A percentile compares a stretch with the other conserved stretches of the same genome.
Evolutionary conservation across 2,113 vertebrate species (phyloP).

Genomic region (Lophotis ruficrista): DNA sequence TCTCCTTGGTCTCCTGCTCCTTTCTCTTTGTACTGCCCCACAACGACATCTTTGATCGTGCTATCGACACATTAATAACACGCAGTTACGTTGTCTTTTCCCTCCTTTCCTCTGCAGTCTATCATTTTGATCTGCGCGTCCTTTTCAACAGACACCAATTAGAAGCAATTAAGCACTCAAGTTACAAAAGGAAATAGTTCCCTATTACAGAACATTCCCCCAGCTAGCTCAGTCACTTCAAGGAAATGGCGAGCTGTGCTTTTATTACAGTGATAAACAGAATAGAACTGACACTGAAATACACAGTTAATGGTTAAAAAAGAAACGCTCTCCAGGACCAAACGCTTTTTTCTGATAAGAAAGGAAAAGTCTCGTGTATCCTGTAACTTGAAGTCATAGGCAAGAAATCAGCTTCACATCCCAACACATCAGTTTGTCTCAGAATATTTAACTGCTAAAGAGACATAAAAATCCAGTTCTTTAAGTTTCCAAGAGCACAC

Average conservation of each 20-base stretch:
- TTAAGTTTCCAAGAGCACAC: neutral
- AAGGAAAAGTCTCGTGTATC: neutral
- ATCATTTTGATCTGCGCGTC: neutral
- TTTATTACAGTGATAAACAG: neutral
- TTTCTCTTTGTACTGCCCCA: neutral
- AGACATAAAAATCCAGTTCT: neutral
- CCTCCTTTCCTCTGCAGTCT: neutral
- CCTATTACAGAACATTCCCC: neutral
- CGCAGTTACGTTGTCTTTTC: neutral
- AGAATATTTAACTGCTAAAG: neutral
- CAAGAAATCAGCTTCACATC: neutral
- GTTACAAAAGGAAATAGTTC: constrained; percentile 4
- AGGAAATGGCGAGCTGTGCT: neutral
- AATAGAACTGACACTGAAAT: neutral
- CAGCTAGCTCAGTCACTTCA: neutral
- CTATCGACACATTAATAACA: neutral
- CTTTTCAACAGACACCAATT: neutral
- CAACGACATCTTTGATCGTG: neutral
- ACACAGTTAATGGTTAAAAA: neutral
- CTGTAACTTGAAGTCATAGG: neutral
- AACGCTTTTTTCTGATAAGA: neutral
- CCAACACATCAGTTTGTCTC: neutral
- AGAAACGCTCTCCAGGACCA: neutral
- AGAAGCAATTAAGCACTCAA: constrained; percentile 6
- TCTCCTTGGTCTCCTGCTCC: neutral